phyloP scores from a whole-genome alignment of 1,140 invertebrate genomes.

The Drosophila mayri region DNA sequence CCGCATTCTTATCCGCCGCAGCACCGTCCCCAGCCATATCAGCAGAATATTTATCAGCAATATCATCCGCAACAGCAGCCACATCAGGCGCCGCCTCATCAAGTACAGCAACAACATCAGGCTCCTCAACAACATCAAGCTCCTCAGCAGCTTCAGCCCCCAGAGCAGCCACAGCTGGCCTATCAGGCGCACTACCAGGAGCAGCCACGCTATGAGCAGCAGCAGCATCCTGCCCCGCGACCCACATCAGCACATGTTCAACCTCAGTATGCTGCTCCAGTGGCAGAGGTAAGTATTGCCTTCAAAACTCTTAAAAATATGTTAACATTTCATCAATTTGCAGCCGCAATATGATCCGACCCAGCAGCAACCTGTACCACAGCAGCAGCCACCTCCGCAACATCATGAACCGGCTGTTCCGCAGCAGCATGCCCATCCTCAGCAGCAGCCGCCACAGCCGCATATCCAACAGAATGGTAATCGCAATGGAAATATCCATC shows the following conservation, averaged over 20 bases:
- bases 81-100: conserved; percentile 11
- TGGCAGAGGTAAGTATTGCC: conserved; percentile 19
- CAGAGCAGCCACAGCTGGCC: conserved; percentile 32
- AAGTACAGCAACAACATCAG: conserved; percentile 42
- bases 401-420: conserved; percentile 6
- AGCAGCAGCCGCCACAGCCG: conserved; percentile 13
- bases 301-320: too few species aligned
- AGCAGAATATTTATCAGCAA: conserved; percentile 64
- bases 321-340: background rate
- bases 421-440: conserved; percentile 21
- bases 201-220: conserved; percentile 38
- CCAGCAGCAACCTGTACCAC: conserved; percentile 16
- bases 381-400: conserved; percentile 17
- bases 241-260: conserved; percentile 17
- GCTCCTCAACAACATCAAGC: conserved; percentile 20
- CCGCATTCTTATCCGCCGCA: conserved; percentile 39
- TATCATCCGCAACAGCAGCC: conserved; percentile 53
- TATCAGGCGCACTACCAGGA: conserved; percentile 47
- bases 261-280: conserved; percentile 28
- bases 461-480: conserved; percentile 34
- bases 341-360: conserved; percentile 8
- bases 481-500: conserved; percentile 34
- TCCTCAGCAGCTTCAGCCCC: conserved; percentile 20
- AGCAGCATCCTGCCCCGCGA: conserved; percentile 18
- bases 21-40: conserved; percentile 50